Evolutionary conservation across 2,888 invertebrate genomes (phyloP).

Genomic region (Hipparchia semele): DNA sequence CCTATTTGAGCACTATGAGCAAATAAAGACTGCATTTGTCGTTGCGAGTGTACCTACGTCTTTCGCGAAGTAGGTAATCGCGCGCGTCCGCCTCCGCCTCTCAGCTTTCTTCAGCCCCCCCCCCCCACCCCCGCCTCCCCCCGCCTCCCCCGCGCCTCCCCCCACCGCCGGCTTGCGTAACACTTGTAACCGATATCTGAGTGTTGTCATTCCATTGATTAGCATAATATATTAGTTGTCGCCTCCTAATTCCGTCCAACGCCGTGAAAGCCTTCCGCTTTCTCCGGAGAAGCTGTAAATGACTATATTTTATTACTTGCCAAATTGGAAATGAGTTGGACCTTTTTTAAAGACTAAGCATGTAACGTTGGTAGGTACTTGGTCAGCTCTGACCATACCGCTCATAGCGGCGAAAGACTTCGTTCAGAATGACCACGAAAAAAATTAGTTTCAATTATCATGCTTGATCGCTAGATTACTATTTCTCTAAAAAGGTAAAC

Average conservation of each 20-base stretch:
- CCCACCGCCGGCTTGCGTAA: constrained; percentile 32
- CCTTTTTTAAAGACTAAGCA: neutral
- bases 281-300: constrained; percentile 22
- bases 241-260: constrained; percentile 31
- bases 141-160: neutral
- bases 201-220: constrained; percentile 27
- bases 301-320: constrained; percentile 9
- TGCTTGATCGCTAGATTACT: no score
- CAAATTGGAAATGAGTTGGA: constrained; percentile 7
- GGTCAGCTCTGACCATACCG: neutral
- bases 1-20: neutral
- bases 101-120: constrained; percentile 33
- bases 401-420: neutral
- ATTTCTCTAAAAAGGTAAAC: no score
- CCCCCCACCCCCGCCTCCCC: neutral
- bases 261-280: constrained; percentile 37
- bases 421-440: no score
- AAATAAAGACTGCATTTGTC: neutral
- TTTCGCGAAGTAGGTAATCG: constrained; percentile 35
- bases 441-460: no score
- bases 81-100: constrained; percentile 32
- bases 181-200: constrained; percentile 15
- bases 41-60: neutral
- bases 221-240: constrained; percentile 42
- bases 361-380: neutral